Conservation (phyloP, 2,113 vertebrate genomes). For the Hemiprocne comata region DNA sequence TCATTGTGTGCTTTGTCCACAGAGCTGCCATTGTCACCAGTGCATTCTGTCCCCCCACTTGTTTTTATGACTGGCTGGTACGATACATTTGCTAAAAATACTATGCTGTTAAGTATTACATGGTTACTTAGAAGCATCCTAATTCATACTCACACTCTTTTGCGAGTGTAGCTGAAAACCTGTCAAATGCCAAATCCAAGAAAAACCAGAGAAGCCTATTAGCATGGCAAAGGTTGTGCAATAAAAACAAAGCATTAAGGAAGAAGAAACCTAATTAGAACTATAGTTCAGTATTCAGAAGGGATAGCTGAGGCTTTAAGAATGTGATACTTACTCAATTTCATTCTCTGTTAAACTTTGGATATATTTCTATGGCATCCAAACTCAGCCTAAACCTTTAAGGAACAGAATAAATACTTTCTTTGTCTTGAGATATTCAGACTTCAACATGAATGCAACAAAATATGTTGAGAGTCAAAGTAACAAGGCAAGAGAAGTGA, state of each 20-base stretch:
- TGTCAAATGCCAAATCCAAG: not conserved
- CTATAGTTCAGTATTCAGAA: not conserved
- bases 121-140: not conserved
- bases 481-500: not conserved
- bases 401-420: not conserved
- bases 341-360: not conserved
- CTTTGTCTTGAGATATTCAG: not conserved
- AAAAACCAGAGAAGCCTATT: not conserved
- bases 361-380: not conserved
- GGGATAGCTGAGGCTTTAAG: not conserved
- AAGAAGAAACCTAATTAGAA: not conserved
- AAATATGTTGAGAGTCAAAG: not conserved
- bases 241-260: not conserved
- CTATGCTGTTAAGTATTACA: constrained; percentile 53
- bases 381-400: constrained; percentile 1
- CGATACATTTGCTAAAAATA: constrained; percentile 43
- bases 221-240: not conserved
- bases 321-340: not conserved
- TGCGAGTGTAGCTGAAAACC: not conserved
- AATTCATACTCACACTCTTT: not conserved
- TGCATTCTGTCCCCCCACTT: constrained; percentile 23
- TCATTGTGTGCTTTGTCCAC: constrained; percentile 43
- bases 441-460: not conserved
- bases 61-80: constrained; percentile 42
- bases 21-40: constrained; percentile 55